phyloP scores from a whole-genome alignment of 2,113 vertebrate species.

The Vombatus ursinus region DNA sequence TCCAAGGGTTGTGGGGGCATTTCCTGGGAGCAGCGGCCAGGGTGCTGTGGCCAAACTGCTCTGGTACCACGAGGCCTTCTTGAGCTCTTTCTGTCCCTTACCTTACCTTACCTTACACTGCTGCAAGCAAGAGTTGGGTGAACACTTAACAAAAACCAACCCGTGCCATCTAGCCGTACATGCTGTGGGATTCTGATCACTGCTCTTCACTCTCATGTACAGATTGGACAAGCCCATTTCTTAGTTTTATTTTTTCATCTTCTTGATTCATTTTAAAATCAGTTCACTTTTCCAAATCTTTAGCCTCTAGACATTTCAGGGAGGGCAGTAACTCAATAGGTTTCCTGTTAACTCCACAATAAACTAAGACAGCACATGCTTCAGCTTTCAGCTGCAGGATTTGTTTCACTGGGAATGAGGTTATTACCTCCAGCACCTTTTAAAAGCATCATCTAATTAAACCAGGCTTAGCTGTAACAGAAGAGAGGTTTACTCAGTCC shows the following conservation, averaged over 20 bases:
- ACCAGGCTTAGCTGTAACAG: neutral
- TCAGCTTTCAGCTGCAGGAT: constrained; percentile 26
- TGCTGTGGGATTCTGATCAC: neutral
- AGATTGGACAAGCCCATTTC: constrained; percentile 9
- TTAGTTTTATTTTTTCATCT: constrained; percentile 47
- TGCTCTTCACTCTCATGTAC: constrained; percentile 3
- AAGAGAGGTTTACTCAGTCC: neutral
- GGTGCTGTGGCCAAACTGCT: neutral
- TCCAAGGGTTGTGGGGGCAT: neutral
- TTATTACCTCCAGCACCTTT: constrained; percentile 8
- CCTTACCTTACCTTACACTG: neutral
- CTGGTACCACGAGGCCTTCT: neutral
- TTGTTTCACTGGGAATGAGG: constrained; percentile 16
- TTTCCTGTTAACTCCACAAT: constrained; percentile 48
- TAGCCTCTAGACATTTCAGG: constrained; percentile 26
- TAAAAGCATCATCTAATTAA: constrained; percentile 33
- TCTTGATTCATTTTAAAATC: constrained; percentile 12
- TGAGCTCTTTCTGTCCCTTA: neutral
- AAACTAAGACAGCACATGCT: neutral
- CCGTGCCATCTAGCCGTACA: neutral
- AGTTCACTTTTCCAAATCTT: constrained; percentile 47
- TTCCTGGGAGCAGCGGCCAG: neutral
- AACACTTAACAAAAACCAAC: neutral
- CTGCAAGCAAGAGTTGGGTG: neutral
- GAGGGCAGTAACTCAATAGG: constrained; percentile 37